phyloP scores from a whole-genome alignment of 2,797 vertebrate species.

The Myotis planiceps region DNA sequence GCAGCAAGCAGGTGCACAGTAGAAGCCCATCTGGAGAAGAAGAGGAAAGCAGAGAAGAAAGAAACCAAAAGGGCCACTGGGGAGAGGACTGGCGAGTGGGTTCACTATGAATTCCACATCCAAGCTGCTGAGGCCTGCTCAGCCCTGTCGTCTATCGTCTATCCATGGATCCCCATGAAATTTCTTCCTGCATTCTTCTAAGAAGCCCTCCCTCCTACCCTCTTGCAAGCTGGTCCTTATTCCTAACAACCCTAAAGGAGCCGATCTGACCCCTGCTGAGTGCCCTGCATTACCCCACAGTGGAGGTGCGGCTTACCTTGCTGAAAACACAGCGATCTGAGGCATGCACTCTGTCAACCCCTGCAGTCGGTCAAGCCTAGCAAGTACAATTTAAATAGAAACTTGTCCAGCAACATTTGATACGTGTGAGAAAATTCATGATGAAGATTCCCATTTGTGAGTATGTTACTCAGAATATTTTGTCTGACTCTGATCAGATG shows the following conservation, averaged over 20 bases:
- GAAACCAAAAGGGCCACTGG: background rate
- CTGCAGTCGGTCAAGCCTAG: constrained; percentile 12
- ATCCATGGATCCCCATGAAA: background rate
- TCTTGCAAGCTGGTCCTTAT: background rate
- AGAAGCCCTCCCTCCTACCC: background rate
- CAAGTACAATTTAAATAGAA: constrained; percentile 65
- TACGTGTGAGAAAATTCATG: constrained; percentile 7
- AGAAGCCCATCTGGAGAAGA: background rate
- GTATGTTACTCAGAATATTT: background rate
- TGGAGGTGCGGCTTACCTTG: constrained; percentile 48
- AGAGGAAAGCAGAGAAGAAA: background rate
- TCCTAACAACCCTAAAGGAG: background rate
- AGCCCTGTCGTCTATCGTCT: background rate
- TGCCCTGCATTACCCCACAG: background rate
- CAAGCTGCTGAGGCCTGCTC: background rate
- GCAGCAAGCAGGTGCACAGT: background rate
- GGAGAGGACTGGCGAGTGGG: background rate
- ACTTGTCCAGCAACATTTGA: constrained; percentile 70
- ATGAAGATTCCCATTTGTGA: background rate
- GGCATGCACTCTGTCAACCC: background rate
- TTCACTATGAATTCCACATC: background rate
- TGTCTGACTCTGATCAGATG: background rate
- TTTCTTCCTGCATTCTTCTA: background rate
- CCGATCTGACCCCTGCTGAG: background rate
- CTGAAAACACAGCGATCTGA: constrained; percentile 2